Base-by-base conservation (phyloP, 2,888 invertebrate species). In the Andrena fulva region DNA sequence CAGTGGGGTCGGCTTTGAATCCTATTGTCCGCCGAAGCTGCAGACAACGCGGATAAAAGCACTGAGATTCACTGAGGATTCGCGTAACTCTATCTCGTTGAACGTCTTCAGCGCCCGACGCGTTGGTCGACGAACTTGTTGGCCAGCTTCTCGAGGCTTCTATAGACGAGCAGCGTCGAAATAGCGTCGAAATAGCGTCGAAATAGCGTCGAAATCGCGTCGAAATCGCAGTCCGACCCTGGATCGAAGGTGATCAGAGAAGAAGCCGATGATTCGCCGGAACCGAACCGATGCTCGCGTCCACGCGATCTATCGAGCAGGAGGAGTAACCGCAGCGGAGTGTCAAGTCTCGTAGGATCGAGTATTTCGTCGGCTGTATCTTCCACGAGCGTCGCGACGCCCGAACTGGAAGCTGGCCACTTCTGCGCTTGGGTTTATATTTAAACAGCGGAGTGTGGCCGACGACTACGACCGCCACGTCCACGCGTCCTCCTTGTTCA, bases 371-470 rank as follows among this genome's bases (percentile, higher is more conserved):
- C 79, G 70, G 63, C 52, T 66, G 86, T 76, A 52, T 89, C 89
- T 90, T 87, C 84, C 90, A 83, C 91, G 85, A 89, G 89, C 92
- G 91, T 91, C 90, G 92, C 92, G 89, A 89, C 89, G 92, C 90
- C 87, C 83, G 90, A 92, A 94, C 93, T 94, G 92, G 91, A 92
- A 89, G 87, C 88, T 90, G 87, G 87, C 85, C 88, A 88, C 91
- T 90, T 90, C 88, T 90, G 86, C 89, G 89, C 85, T 84, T 90
- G 81, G 87, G 89, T 93, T 94, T 94, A 94, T 94, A 93, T 93
- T 94, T 94, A 94, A 93, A 93, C 91, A 68, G 75, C 69, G 66
- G 69, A 82, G 82, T 56, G 70, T 50, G 29, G 76, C 54, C 76
- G 76, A 80, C 77, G 71, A 67, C 70, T 75, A 66, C 80, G 69